Conservation (phyloP, 2,113 vertebrate species). For the Podiceps cristatus region DNA sequence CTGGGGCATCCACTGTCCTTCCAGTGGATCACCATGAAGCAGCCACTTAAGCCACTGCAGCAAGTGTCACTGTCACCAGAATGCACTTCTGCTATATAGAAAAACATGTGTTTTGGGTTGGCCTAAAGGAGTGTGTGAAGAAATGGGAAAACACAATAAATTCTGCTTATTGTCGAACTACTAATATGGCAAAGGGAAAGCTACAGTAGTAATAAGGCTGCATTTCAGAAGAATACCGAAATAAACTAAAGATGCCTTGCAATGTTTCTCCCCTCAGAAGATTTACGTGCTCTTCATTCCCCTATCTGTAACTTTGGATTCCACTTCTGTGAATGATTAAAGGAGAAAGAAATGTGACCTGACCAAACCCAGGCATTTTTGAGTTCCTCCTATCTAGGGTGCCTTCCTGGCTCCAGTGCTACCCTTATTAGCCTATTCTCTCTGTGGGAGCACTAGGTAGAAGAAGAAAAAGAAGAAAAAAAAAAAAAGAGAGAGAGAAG, state of each 20-base stretch:
- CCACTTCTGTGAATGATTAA: slow-evolving; percentile 34
- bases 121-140: background rate
- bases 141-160: background rate
- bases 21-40: background rate
- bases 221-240: background rate
- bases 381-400: background rate
- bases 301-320: background rate
- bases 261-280: background rate
- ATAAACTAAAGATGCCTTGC: background rate
- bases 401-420: slow-evolving; percentile 24
- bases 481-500: background rate
- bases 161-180: background rate
- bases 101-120: background rate
- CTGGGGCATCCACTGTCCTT: background rate
- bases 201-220: background rate
- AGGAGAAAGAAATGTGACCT: slow-evolving; percentile 20
- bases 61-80: background rate
- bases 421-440: slow-evolving; percentile 42
- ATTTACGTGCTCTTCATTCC: background rate
- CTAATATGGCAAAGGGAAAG: background rate
- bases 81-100: background rate
- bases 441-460: background rate
- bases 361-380: slow-evolving; percentile 40
- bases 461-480: background rate
- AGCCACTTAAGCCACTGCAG: background rate